Evolutionary conservation across 2,888 invertebrate genomes (phyloP), one percentile per base, ranked within the genome.

Genomic region (Xestia c-nigrum): DNA sequence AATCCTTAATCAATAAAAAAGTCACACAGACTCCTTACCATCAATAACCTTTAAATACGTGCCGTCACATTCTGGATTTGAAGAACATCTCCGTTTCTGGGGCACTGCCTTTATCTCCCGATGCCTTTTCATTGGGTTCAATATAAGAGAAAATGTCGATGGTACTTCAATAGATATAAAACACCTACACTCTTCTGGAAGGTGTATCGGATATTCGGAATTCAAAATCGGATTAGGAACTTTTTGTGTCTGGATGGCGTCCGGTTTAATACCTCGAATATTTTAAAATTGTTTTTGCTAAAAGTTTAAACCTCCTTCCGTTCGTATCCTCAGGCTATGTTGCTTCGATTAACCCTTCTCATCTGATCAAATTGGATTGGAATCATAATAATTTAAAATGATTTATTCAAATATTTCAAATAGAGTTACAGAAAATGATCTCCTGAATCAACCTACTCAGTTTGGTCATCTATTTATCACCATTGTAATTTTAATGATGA

Each of bases 121-220:
- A 67, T 80, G 75, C 78, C 82, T 85, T 78, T 87, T 87, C 83
- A 83, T 67, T 70, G 75, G 38, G 78, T 81, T 85, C 78, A 83
- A 77, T 84, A 78, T 82, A 70, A 76, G 67, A 76, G 85, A 76
- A 85, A 85, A 81, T 79, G 78, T 77, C 74, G 72, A 46, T 61
- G 64, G 38, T 52, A 64, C 47, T n/a, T 66, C 55, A 52, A 65
- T 31, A 68, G 76, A 76, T 76, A 52, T 64, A 77, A 43, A 61
- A 63, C 64, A 76, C 24, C 66, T 74, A 40, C 31, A 76, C 52
- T 68, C 24, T 70, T 31, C 84, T 85, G 43, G 85, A 87, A 85
- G 72, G 78, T 63, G 66, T 73, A 72, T 69, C 47, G 50, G 38
- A 52, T n/a, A 46, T 77, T 70, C 38, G 14, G 63, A 71, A 74